Evolutionary conservation across 2,113 vertebrate species (phyloP), one percentile per base, ranked within the genome.

Genomic region (Mixornis gularis): DNA sequence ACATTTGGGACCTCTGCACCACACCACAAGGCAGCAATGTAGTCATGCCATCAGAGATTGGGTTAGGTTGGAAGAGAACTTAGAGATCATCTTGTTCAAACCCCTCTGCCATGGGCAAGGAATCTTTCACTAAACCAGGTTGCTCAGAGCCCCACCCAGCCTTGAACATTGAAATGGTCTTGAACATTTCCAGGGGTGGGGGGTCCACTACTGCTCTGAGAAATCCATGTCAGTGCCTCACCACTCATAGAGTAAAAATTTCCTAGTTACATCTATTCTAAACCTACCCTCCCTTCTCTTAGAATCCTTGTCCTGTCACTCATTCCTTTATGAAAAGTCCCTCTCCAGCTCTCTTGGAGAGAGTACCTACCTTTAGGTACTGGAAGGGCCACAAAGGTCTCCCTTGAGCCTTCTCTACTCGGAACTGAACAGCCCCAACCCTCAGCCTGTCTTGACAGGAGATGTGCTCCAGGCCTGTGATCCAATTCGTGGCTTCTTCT

Each of bases 21-120:
- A 34, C 38, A 17, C 9, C 3, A 9, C 52, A 49, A 17, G 49
- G 62, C 52, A 68, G 58, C n/a, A 24, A 21, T 0, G 8, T 1
- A 59, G 19, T 18, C 25, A 30, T 1, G 2, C 3, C 14, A 2
- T 24, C n/a, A 53, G 13, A 8, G 15, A 11, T 0, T 40, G 41
- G 30, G 8, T 76, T 26, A 30, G 5, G 17, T 4, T 55, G 70
- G 48, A 62, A 62, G 17, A 17, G 34, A 76, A 13, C 4, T 19
- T 16, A 22, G 30, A 34, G 25, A 40, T 53, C 16, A 15, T 12
- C 20, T 34, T 34, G n/a, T 22, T 46, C 11, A 36, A 65, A 7
- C 6, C 1, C 13, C 18, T 9, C 43, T 43, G 32, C 30, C 36
- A 36, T 19, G 51, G 76, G 10, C 27, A 58, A 17, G 51, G 44